Base-by-base conservation (phyloP, 2,888 invertebrate species). In the Carpatolechia fugitivella region DNA sequence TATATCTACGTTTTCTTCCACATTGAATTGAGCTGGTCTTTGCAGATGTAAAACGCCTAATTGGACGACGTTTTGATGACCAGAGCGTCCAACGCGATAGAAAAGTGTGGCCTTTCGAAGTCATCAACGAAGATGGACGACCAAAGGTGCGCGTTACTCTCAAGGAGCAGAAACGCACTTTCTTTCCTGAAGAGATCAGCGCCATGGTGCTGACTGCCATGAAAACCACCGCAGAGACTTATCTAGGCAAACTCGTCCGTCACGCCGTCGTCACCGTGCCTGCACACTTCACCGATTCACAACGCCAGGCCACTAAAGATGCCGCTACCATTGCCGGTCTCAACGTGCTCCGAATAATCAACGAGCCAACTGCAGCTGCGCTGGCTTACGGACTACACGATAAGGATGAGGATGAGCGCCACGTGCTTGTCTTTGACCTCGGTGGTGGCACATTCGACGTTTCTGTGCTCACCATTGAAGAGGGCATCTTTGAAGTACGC, bases 221-320 rank as follows among this genome's bases (percentile, higher is more conserved):
- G 20, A 49, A 49, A 35, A 35, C 16, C 18, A 8, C 49, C 18
- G 49, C 49, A 11, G 33, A 33, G n/a, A 13, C 93, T 0, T 94
- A 92, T 68, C 73, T 94, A 57, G 94, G 94, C 1, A 76, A 81
- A 16, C 63, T 79, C 3, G 91, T 94, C 0, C 90, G 82, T 29
- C 93, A 94, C 73, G 94, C 94, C 0, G 94, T 95, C 1, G 85
- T 94, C 63, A 95, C 95, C 0, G 95, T 95, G 3, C 95, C 95
- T 8, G 95, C 95, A 1, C 95, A 95, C 71, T 70, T 92, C 92
- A 93, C 92, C 62, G 92, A 93, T 68, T 91, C 92, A 0, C 93
- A 93, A 64, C 80, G 93, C 0, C 93, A 93, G 73, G 93, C 93
- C 58, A 95, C 94, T 8, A 95, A 95, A 75, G 95, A 95, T 78